A percentile compares a stretch with the other conserved stretches of the same genome.
These are phyloP conservation scores for Pollimyrus isidori DNA, from an alignment of 2,113 vertebrate species.

Conservation along the genomic window DNA sequence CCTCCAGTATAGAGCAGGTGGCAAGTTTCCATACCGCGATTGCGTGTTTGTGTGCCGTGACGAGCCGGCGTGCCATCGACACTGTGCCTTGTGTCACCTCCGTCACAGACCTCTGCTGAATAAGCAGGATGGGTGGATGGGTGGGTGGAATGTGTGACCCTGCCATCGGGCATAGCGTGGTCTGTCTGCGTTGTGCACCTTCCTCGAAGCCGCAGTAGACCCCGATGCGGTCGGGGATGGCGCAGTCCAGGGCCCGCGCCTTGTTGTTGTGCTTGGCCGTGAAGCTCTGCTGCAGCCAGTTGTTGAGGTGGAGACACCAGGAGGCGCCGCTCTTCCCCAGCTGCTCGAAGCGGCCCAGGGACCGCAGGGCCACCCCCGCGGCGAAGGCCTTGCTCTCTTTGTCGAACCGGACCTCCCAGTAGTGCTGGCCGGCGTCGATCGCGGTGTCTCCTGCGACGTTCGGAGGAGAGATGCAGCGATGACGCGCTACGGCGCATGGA, in stretches of 20 bases:
- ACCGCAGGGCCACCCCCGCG: slow-evolving; percentile 76
- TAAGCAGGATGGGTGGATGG: not conserved
- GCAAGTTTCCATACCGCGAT: not conserved
- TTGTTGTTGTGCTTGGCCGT: slow-evolving; percentile 96
- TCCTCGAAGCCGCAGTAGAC: slow-evolving; percentile 87
- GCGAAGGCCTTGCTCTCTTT: slow-evolving; percentile 90
- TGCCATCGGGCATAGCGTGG: not conserved
- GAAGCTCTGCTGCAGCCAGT: slow-evolving; percentile 95
- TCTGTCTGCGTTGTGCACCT: slow-evolving; percentile 54
- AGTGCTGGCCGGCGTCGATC: slow-evolving; percentile 81
- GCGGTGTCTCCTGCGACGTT: slow-evolving; percentile 67
- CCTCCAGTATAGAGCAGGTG: not conserved
- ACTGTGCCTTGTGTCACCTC: not conserved
- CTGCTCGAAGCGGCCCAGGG: slow-evolving; percentile 87
- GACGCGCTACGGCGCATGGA: not conserved
- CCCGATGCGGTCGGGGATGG: slow-evolving; percentile 79
- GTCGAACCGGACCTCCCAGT: slow-evolving; percentile 90
- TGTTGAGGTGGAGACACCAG: slow-evolving; percentile 94
- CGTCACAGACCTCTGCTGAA: not conserved
- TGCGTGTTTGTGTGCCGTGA: not conserved
- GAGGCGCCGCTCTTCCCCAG: slow-evolving; percentile 81
- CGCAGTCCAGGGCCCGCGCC: slow-evolving; percentile 76
- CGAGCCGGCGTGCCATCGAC: not conserved
- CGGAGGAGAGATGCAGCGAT: not conserved
- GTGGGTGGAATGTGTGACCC: not conserved